A percentile compares a stretch with the other conserved stretches of the same genome.
These are phyloP conservation scores for Agrotis segetum DNA, from an alignment of 2,888 invertebrate genomes.

Conservation along the genomic window DNA sequence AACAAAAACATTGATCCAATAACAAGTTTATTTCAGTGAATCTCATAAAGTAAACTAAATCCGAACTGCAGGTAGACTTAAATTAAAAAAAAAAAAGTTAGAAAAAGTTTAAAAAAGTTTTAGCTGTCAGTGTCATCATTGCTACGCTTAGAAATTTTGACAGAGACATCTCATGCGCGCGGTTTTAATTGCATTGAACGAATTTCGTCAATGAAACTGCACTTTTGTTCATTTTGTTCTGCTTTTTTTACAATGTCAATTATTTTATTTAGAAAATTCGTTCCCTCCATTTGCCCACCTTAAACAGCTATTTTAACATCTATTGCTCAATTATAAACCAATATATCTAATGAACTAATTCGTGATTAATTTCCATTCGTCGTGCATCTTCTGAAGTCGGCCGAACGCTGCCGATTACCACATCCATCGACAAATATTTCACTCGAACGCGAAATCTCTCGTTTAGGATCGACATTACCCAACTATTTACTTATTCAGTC, in stretches of 20 bases:
- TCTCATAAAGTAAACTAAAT: background rate
- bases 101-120: too few species aligned
- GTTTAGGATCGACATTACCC: slow-evolving; percentile 66
- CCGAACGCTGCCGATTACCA: slow-evolving; percentile 58
- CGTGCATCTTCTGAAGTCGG: slow-evolving; percentile 55
- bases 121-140: too few species aligned
- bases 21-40: background rate
- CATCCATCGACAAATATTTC: slow-evolving; percentile 73
- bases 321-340: slow-evolving; percentile 18
- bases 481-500: slow-evolving; percentile 76
- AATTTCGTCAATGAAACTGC: too few species aligned
- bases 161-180: too few species aligned
- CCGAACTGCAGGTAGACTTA: too few species aligned
- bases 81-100: too few species aligned
- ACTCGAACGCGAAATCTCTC: slow-evolving; percentile 69
- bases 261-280: too few species aligned
- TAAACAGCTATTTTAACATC: background rate
- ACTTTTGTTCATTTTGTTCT: too few species aligned
- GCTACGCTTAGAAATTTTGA: too few species aligned
- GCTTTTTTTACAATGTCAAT: too few species aligned
- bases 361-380: slow-evolving; percentile 44
- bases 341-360: slow-evolving; percentile 36
- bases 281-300: background rate
- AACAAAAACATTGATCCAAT: background rate
- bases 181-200: too few species aligned